phyloP scores from a whole-genome alignment of 2,113 vertebrate species.

The Noturus placidus region DNA sequence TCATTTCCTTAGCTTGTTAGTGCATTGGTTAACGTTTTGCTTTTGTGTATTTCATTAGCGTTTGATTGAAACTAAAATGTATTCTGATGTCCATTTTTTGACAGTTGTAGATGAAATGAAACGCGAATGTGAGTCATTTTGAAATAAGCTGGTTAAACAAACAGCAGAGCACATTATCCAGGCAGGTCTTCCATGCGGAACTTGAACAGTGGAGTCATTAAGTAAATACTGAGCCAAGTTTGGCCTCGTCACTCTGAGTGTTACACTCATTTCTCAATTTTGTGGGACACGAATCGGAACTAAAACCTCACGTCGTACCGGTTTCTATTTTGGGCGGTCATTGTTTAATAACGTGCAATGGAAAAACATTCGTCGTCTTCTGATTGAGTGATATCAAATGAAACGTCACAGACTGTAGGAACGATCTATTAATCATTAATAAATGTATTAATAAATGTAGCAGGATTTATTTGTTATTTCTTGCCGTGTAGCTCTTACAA shows the following conservation, averaged over 20 bases:
- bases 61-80: too few species aligned
- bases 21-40: too few species aligned
- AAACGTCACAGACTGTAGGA: background rate
- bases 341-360: background rate
- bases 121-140: background rate
- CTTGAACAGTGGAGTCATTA: background rate
- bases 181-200: background rate
- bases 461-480: background rate
- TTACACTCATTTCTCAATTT: background rate
- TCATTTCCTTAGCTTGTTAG: too few species aligned
- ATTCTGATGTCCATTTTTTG: too few species aligned
- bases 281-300: background rate
- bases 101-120: background rate
- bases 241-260: background rate
- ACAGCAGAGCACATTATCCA: background rate
- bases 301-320: too few species aligned
- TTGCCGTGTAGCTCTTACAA: slow-evolving; percentile 29
- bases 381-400: background rate
- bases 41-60: too few species aligned
- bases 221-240: background rate
- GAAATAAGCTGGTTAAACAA: background rate
- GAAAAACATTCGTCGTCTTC: background rate
- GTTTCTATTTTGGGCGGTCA: background rate
- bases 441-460: too few species aligned
- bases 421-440: background rate